Evolutionary conservation across 2,888 invertebrate genomes (phyloP).

Genomic region (Andrena camellia): DNA sequence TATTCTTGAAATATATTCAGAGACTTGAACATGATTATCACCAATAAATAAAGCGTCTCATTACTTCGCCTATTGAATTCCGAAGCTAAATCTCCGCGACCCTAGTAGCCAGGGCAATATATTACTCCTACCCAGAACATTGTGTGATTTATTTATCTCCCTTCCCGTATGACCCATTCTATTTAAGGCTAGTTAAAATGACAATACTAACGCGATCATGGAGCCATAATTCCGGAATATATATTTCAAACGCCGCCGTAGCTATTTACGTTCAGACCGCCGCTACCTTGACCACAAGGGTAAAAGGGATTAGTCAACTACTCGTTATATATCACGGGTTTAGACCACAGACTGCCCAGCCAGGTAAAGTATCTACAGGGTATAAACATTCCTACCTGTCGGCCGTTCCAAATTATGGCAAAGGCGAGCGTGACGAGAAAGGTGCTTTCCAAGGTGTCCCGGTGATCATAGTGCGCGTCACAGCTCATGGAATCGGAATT

Average conservation of each 20-base stretch:
- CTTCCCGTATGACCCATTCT: background rate
- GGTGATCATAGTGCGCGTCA: conserved; percentile 12
- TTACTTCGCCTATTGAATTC: background rate
- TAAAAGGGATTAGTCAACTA: conserved; percentile 78
- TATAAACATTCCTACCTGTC: conserved; percentile 74
- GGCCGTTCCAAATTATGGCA: conserved; percentile 72
- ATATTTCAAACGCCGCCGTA: conserved; percentile 51
- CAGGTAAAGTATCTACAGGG: conserved; percentile 68
- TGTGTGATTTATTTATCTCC: conserved; percentile 22
- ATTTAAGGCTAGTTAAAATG: conserved; percentile 34
- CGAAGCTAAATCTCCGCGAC: conserved; percentile 4
- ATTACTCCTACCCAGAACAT: conserved; percentile 15
- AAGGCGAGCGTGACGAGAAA: conserved; percentile 47
- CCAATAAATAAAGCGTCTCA: conserved; percentile 8
- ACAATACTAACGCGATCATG: conserved; percentile 41
- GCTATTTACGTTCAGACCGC: conserved; percentile 57
- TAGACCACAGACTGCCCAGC: conserved; percentile 64
- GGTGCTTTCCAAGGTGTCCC: conserved; percentile 35
- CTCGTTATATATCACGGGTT: conserved; percentile 79
- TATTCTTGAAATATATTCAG: background rate
- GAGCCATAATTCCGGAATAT: conserved; percentile 63
- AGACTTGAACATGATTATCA: conserved; percentile 7
- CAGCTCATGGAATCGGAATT: conserved; percentile 43
- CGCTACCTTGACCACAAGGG: conserved; percentile 57
- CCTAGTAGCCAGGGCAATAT: background rate